These are phyloP conservation scores for Hyla sarda DNA, from an alignment of 2,113 vertebrate genomes.

Conservation along the genomic window DNA sequence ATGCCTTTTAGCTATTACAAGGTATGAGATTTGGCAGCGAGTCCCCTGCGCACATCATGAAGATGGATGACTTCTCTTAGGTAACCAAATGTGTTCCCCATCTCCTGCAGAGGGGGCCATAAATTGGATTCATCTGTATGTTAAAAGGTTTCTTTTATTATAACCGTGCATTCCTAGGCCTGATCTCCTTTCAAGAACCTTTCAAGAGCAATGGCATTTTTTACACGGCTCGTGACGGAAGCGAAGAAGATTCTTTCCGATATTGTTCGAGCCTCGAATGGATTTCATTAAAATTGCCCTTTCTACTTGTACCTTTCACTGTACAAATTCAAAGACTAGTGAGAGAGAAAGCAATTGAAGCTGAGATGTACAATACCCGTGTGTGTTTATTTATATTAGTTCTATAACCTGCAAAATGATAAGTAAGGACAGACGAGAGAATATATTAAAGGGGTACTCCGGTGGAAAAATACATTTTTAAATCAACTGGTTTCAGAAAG, in stretches of 20 bases:
- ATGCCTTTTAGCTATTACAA: background rate
- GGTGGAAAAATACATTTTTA: too few species aligned
- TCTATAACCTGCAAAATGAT: too few species aligned
- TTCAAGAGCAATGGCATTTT: background rate
- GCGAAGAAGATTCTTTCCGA: background rate
- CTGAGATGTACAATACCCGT: too few species aligned
- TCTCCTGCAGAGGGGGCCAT: background rate
- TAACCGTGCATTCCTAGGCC: background rate
- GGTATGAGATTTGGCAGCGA: background rate
- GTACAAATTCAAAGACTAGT: background rate
- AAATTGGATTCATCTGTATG: constrained; percentile 15
- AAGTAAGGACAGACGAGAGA: background rate
- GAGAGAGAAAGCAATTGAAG: background rate
- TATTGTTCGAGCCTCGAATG: background rate
- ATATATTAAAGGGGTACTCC: too few species aligned
- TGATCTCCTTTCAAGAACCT: constrained; percentile 1
- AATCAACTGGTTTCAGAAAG: too few species aligned
- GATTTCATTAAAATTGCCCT: background rate
- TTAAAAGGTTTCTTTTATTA: constrained; percentile 17
- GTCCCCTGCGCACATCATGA: background rate
- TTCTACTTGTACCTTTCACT: background rate
- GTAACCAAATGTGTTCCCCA: constrained; percentile 8
- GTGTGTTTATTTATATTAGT: too few species aligned
- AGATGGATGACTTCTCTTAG: constrained; percentile 11
- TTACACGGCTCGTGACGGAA: background rate